Evolutionary conservation across 2,113 vertebrate species (phyloP).

Genomic region (Acanthisitta chloris): DNA sequence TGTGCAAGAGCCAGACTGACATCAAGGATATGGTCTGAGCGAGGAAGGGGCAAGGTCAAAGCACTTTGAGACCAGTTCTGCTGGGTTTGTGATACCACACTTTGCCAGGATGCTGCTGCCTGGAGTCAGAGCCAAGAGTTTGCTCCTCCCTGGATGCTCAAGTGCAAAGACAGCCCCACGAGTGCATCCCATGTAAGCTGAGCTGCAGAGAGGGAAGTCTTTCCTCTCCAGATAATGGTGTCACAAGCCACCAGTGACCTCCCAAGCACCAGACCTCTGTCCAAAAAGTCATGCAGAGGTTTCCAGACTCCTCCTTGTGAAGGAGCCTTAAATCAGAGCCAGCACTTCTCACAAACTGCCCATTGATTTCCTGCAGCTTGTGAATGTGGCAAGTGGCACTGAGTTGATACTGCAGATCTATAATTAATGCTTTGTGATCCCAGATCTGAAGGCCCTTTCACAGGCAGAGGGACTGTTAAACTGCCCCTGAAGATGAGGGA

Average conservation of each 20-base stretch:
- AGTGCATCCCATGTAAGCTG: not conserved
- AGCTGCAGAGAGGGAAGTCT: not conserved
- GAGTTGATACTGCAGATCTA: slow-evolving; percentile 53
- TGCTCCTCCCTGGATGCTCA: not conserved
- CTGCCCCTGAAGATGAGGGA: slow-evolving; percentile 53
- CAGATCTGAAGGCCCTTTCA: slow-evolving; percentile 57
- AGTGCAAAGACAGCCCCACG: not conserved
- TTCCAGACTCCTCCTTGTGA: not conserved
- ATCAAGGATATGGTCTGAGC: not conserved
- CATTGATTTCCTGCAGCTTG: slow-evolving; percentile 40
- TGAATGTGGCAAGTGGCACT: not conserved
- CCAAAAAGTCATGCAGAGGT: not conserved
- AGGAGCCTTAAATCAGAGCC: slow-evolving; percentile 1
- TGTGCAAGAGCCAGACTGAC: not conserved
- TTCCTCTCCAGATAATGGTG: not conserved
- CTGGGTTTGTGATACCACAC: not conserved
- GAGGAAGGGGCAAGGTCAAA: not conserved
- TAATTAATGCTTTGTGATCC: slow-evolving; percentile 64
- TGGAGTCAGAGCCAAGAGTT: not conserved
- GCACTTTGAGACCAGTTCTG: not conserved
- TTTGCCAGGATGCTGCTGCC: not conserved
- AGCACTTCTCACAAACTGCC: slow-evolving; percentile 7
- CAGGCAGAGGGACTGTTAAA: slow-evolving; percentile 35
- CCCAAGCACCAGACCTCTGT: not conserved
- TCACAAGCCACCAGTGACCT: not conserved